Percentiles rank a stretch among this genome's conserved stretches.
These are phyloP conservation scores for Rhamnusium bicolor DNA, from an alignment of 2,888 invertebrate genomes.

Conservation along the genomic window DNA sequence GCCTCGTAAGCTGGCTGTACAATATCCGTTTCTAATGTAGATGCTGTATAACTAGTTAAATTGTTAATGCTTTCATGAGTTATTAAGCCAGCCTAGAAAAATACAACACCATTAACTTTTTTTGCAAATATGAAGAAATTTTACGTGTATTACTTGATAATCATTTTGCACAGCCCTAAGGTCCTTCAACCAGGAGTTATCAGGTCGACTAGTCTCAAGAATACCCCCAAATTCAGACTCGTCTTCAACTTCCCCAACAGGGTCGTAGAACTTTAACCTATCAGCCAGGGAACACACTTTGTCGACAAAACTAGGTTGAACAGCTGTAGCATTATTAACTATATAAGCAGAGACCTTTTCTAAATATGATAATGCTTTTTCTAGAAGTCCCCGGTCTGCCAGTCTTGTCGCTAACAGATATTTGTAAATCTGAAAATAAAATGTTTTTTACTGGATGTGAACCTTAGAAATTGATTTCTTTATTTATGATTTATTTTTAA, in stretches of 20 bases:
- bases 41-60: slow-evolving; percentile 12
- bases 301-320: slow-evolving; percentile 73
- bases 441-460: no score
- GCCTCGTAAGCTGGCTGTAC: slow-evolving; percentile 45
- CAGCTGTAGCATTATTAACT: slow-evolving; percentile 73
- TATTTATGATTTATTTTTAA: no score
- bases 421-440: slow-evolving; percentile 88
- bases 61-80: slow-evolving; percentile 56
- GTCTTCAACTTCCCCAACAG: slow-evolving; percentile 64
- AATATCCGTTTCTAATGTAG: slow-evolving; percentile 43
- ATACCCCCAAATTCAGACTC: slow-evolving; percentile 62
- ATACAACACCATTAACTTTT: not conserved
- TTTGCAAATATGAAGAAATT: not conserved
- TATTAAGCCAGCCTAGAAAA: slow-evolving; percentile 66
- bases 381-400: slow-evolving; percentile 83
- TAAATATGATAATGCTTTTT: slow-evolving; percentile 87
- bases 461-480: no score
- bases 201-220: slow-evolving; percentile 67
- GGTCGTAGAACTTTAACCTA: slow-evolving; percentile 69
- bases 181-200: slow-evolving; percentile 76
- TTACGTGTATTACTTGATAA: slow-evolving; percentile 66
- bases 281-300: slow-evolving; percentile 72
- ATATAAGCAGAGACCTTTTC: slow-evolving; percentile 85
- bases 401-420: slow-evolving; percentile 85
- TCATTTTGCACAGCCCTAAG: slow-evolving; percentile 70